Evolutionary conservation across 2,113 vertebrate species (phyloP), one percentile per base, ranked within the genome.

Genomic region (Canis aureus): DNA sequence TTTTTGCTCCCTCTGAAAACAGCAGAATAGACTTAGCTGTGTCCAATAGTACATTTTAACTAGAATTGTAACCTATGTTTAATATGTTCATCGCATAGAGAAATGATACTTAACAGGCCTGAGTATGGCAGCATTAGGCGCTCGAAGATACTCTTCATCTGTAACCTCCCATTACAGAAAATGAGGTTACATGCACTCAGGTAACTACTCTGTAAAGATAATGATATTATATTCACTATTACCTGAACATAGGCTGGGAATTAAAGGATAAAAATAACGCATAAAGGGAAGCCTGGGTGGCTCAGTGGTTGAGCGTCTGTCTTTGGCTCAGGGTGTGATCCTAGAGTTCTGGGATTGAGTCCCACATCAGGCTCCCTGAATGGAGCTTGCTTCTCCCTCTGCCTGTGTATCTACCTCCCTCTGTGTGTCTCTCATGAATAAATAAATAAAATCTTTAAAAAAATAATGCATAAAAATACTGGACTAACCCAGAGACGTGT

Each of bases 181-280:
- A 66, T 86, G 9, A 95, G 38, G 89, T 86, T 93, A 49, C 89
- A 86, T 59, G 27, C 84, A 66, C 66, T 94, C 79, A 94, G 10
- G 3, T 43, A 91, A 95, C 32, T 86, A 92, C 64, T 80, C n/a
- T 3, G 1, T 23, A 71, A 95, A 66, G n/a, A 38, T 69, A 95
- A 97, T 97, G 25, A 86, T 51, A 95, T 71, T 80, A 55, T 79
- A 91, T 66, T 89, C 67, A 97, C 95, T 96, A 93, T 92, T 88
- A 95, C 49, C 60, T 79, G 94, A 91, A 96, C 12, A 69, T 19
- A 93, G 49, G 4, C 4, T 43, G 6, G 6, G 4, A 32, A 8
- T 8, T 64, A 91, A 95, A 60, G 9, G 4, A 59, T 49, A 84
- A 8, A 25, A n/a, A 27, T 38, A 62, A 95, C 67, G 19, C 43